Evolutionary conservation across 2,888 invertebrate species (phyloP).

Genomic region (Megaustenia siamemsis): DNA sequence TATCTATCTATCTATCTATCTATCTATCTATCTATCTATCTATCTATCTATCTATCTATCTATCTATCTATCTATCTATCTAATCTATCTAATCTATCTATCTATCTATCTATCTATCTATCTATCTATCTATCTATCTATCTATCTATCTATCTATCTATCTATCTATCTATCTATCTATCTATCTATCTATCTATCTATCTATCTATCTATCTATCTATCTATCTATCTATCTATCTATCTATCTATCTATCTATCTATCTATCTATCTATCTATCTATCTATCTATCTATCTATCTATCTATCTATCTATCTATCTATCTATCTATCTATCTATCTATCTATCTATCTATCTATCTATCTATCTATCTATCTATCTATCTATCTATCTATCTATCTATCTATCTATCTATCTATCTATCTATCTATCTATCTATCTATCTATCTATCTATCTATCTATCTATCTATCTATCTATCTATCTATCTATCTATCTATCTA

Average conservation of each 20-base stretch:
- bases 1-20: neutral
- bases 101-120: neutral
- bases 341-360: no score
- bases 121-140: neutral
- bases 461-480: conserved; percentile 1
- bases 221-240: neutral
- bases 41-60: neutral
- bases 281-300: neutral
- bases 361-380: neutral
- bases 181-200: neutral
- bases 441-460: neutral
- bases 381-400: neutral
- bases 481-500: neutral
- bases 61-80: neutral
- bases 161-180: neutral
- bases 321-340: neutral
- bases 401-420: conserved; percentile 2
- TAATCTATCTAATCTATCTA: no score
- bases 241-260: neutral
- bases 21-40: neutral
- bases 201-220: neutral
- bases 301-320: neutral
- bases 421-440: conserved; percentile 13
- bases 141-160: conserved; percentile 14
- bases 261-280: neutral